Conservation (phyloP, 1,140 invertebrate species). For the Pseudomyrmex concolor region DNA sequence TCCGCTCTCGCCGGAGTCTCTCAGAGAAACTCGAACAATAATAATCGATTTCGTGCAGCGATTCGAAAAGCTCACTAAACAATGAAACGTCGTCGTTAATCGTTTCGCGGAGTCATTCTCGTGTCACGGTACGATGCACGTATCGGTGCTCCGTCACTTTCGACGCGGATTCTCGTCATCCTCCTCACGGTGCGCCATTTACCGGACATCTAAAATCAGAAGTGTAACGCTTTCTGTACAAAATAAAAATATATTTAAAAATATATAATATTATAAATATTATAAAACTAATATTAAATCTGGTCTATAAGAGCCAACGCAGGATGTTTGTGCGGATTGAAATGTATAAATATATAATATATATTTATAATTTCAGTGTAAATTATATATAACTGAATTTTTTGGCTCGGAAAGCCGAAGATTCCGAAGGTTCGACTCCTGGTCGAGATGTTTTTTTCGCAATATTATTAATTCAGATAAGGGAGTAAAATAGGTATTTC, state of each 20-base stretch:
- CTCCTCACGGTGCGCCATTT: constrained; percentile 20
- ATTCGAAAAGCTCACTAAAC: constrained; percentile 1
- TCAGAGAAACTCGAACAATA: constrained; percentile 7
- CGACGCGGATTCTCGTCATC: constrained; percentile 33
- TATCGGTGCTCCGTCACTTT: neutral
- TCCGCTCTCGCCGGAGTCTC: constrained; percentile 2
- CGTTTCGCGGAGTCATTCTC: constrained; percentile 19
- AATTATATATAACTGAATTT: too few relatives aligned
- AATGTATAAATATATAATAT: too few relatives aligned
- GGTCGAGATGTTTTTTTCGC: too few relatives aligned
- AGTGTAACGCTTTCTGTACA: neutral
- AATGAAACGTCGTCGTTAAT: constrained; percentile 22
- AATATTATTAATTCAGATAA: too few relatives aligned
- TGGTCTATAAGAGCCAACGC: too few relatives aligned
- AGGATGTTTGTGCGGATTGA: too few relatives aligned
- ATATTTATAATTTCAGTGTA: too few relatives aligned
- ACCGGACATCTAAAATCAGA: constrained; percentile 39
- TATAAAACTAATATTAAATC: too few relatives aligned
- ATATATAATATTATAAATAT: neutral
- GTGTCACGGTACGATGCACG: constrained; percentile 8
- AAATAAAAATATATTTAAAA: neutral
- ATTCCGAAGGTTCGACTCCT: too few relatives aligned
- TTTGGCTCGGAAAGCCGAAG: too few relatives aligned
- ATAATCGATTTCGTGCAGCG: constrained; percentile 36
- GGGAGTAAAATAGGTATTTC: too few relatives aligned